phyloP scores from a whole-genome alignment of 2,888 invertebrate species.

The Heliconius aoede region DNA sequence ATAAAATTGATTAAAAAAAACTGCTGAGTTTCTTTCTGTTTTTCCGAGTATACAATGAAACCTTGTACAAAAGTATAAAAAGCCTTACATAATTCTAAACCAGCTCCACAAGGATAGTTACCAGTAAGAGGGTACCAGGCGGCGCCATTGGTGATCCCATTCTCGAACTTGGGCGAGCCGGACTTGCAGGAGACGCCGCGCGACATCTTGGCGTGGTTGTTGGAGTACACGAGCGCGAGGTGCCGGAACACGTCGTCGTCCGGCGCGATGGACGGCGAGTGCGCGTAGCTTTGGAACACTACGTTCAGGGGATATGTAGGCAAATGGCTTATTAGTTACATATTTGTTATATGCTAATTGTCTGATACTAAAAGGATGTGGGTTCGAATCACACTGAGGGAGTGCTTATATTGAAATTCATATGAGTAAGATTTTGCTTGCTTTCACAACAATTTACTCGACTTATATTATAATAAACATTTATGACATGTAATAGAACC shows the following conservation, averaged over 20 bases:
- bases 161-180: slow-evolving; percentile 88
- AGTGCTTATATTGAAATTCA: too few relatives aligned
- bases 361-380: background rate
- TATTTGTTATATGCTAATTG: background rate
- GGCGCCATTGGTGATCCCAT: slow-evolving; percentile 97
- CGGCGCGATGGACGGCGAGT: slow-evolving; percentile 92
- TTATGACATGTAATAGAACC: too few relatives aligned
- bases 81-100: background rate
- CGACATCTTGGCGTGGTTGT: slow-evolving; percentile 95
- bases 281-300: slow-evolving; percentile 94
- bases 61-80: background rate
- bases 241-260: slow-evolving; percentile 97
- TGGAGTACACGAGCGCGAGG: slow-evolving; percentile 92
- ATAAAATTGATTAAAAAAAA: too few relatives aligned
- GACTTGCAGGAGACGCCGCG: slow-evolving; percentile 92
- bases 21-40: too few relatives aligned
- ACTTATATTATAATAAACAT: too few relatives aligned
- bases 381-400: background rate
- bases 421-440: too few relatives aligned
- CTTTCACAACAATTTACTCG: too few relatives aligned
- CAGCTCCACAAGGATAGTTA: slow-evolving; percentile 43
- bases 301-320: slow-evolving; percentile 85
- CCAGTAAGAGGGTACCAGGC: slow-evolving; percentile 96
- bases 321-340: slow-evolving; percentile 45
- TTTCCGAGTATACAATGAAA: too few relatives aligned